Percentiles rank a stretch among this genome's conserved stretches.
These are phyloP conservation scores for Smittia aterrima DNA, from an alignment of 2,888 invertebrate species.

Conservation along the genomic window DNA sequence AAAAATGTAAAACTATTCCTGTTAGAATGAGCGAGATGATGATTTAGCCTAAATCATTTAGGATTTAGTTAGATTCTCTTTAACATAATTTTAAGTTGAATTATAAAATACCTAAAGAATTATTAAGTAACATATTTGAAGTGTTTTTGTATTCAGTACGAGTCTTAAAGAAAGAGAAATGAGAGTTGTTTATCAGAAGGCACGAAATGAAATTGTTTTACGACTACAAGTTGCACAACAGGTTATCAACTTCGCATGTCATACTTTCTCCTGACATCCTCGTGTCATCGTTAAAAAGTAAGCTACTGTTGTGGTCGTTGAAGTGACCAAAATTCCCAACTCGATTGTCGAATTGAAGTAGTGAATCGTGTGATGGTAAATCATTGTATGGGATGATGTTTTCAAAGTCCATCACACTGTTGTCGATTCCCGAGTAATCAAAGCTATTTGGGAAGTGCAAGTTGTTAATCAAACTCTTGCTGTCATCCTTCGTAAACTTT, in stretches of 20 bases:
- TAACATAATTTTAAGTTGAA: too few relatives aligned
- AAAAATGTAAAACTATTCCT: too few relatives aligned
- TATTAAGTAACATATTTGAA: not conserved
- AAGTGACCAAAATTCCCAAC: not conserved
- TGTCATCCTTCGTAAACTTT: not conserved
- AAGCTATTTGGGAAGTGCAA: slow-evolving; percentile 12
- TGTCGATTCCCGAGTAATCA: slow-evolving; percentile 10
- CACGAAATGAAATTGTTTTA: not conserved
- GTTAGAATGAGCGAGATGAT: too few relatives aligned
- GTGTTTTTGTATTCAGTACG: not conserved
- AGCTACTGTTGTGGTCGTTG: not conserved
- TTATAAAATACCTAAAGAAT: too few relatives aligned
- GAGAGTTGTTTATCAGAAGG: slow-evolving; percentile 5
- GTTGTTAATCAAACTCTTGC: slow-evolving; percentile 19
- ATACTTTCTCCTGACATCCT: slow-evolving; percentile 10
- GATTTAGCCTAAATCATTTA: too few relatives aligned
- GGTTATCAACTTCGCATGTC: slow-evolving; percentile 25
- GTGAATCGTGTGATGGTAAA: slow-evolving; percentile 20
- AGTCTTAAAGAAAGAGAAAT: slow-evolving; percentile 6
- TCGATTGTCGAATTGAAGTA: slow-evolving; percentile 8
- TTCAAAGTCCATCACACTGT: slow-evolving; percentile 35
- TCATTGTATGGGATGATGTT: slow-evolving; percentile 35
- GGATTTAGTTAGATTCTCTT: too few relatives aligned
- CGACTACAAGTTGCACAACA: slow-evolving; percentile 25
- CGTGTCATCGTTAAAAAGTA: slow-evolving; percentile 15